These are phyloP conservation scores for Cheilosia urbana DNA, from an alignment of 2,888 invertebrate genomes.

Conservation along the genomic window DNA sequence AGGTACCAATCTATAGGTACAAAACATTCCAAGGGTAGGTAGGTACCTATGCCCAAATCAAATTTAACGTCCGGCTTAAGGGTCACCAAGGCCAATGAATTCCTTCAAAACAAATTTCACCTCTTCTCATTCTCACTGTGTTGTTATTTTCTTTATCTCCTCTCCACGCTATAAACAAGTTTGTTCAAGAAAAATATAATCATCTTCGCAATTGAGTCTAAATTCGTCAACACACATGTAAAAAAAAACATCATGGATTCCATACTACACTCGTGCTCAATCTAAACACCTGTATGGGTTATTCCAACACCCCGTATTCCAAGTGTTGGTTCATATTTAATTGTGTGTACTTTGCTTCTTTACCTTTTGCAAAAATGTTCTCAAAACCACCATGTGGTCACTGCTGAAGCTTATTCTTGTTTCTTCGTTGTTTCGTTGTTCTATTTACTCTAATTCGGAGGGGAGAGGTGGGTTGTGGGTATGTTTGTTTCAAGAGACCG, in stretches of 20 bases:
- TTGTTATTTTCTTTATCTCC: slow-evolving; percentile 42
- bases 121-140: slow-evolving; percentile 22
- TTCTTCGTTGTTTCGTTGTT: slow-evolving; percentile 38
- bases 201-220: slow-evolving; percentile 49
- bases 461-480: not conserved
- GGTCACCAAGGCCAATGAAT: slow-evolving; percentile 71
- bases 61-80: slow-evolving; percentile 39
- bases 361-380: slow-evolving; percentile 44
- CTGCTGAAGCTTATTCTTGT: slow-evolving; percentile 30
- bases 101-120: slow-evolving; percentile 61
- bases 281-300: slow-evolving; percentile 62
- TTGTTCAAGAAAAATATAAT: slow-evolving; percentile 40
- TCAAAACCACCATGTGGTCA: slow-evolving; percentile 60
- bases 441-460: slow-evolving; percentile 60
- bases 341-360: slow-evolving; percentile 49
- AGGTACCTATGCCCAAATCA: not conserved
- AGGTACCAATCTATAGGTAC: too few species aligned
- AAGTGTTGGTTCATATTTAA: slow-evolving; percentile 53
- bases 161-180: slow-evolving; percentile 55
- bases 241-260: not conserved
- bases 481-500: not conserved
- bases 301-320: slow-evolving; percentile 40
- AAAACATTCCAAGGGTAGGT: not conserved
- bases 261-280: not conserved
- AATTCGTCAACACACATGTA: slow-evolving; percentile 27